Base-by-base conservation (phyloP, 1,140 invertebrate genomes). In the Drosophila bocki region DNA sequence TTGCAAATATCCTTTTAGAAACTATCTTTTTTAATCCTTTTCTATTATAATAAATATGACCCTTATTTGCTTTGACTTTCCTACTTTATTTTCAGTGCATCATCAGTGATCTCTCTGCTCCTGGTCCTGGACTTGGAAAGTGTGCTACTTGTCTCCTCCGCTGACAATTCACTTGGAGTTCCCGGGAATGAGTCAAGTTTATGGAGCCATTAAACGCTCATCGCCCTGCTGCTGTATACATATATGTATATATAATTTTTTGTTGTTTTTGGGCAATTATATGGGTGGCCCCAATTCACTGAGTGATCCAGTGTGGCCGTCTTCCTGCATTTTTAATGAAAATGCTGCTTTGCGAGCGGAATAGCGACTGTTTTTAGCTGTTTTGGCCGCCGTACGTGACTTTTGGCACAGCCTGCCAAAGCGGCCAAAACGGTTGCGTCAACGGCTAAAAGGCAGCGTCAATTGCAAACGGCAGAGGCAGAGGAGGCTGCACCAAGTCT, bases 281-380 rank as follows among this genome's bases (percentile, higher is more conserved):
- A 37, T 72, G 68, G 45, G 44, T 72, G 69, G 68, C 69, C 68
- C 44, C 67, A 72, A 74, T 74, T 74, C 69, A 54, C 56, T 59
- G 70, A 74, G 68, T 74, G 70, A 74, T 74, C 70, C 70, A 60
- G 65, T 48, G 65, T 35, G 68, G 63, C 61, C 51, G 45, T 57
- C 81, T 75, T 78, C 57, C 77, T 86, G 78, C 83, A 82, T 85
- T 76, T 78, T 86, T 72, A 76, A 88, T 74, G 70, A 51, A 72
- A 74, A 74, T 59, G 37, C 15, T 72, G 44, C 33, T 47, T 35
- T n/a, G 53, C 37, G 29, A 26, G 62, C 37, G 29, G 15, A 37
- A 45, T 8, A 15, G 26, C 41, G 47, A 45, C 29, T 44, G 63
- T 37, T 48, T 67, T 70, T 68, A 68, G 69, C 35, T 41, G 68